Percentiles rank a stretch among this genome's conserved stretches.
These are phyloP conservation scores for Ceratothoa steindachneri DNA, from an alignment of 2,888 invertebrate genomes.

Conservation along the genomic window DNA sequence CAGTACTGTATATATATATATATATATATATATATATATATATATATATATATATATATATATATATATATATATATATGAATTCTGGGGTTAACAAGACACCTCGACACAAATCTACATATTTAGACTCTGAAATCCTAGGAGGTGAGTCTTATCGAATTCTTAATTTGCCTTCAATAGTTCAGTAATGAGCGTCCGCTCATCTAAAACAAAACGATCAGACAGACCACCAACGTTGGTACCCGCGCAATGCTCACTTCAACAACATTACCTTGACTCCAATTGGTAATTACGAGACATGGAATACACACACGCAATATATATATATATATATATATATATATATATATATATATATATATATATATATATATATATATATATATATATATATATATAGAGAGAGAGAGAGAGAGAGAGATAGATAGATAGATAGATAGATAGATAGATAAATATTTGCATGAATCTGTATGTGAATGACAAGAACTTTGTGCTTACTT, in stretches of 20 bases:
- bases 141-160: neutral
- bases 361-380: no score
- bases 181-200: neutral
- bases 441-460: no score
- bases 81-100: no score
- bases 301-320: no score
- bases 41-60: neutral
- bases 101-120: no score
- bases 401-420: no score
- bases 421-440: no score
- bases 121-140: neutral
- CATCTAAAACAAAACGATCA: neutral
- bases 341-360: no score
- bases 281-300: neutral
- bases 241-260: neutral
- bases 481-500: no score
- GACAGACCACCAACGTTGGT: neutral
- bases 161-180: neutral
- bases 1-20: neutral
- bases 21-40: neutral
- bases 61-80: neutral
- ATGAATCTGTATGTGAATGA: no score
- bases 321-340: no score
- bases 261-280: neutral
- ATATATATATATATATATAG: no score